A percentile compares a stretch with the other conserved stretches of the same genome.
Evolutionary conservation across 2,113 vertebrate genomes (phyloP).

Genomic region (Laterallus jamaicensis): DNA sequence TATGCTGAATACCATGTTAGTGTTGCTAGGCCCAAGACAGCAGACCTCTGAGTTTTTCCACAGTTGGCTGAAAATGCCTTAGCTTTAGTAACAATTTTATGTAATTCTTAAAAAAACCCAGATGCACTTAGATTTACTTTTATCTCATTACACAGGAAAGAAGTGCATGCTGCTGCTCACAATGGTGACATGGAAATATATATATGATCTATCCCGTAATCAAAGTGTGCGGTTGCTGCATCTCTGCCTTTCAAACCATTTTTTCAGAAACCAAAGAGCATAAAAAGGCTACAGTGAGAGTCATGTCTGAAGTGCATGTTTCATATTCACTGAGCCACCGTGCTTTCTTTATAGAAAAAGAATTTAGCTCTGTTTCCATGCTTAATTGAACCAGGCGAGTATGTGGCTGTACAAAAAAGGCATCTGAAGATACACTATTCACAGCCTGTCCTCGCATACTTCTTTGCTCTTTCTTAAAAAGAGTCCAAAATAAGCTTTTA

Average conservation of each 20-base stretch:
- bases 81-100: background rate
- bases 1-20: background rate
- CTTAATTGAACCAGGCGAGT: background rate
- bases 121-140: background rate
- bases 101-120: background rate
- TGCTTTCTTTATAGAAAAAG: background rate
- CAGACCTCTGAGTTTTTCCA: fast-evolving
- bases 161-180: background rate
- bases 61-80: background rate
- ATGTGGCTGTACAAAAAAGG: background rate
- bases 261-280: background rate
- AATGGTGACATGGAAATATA: background rate
- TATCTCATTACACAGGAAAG: background rate
- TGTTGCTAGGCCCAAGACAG: background rate
- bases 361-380: background rate
- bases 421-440: background rate
- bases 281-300: background rate
- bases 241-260: background rate
- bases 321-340: background rate
- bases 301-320: background rate
- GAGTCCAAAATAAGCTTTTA: background rate
- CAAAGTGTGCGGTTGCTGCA: background rate
- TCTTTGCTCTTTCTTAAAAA: background rate
- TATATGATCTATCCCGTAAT: background rate
- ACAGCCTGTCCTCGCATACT: background rate